Evolutionary conservation across 2,113 vertebrate species (phyloP), one percentile per base, ranked within the genome.

Genomic region (Chaetorhynchus papuensis): DNA sequence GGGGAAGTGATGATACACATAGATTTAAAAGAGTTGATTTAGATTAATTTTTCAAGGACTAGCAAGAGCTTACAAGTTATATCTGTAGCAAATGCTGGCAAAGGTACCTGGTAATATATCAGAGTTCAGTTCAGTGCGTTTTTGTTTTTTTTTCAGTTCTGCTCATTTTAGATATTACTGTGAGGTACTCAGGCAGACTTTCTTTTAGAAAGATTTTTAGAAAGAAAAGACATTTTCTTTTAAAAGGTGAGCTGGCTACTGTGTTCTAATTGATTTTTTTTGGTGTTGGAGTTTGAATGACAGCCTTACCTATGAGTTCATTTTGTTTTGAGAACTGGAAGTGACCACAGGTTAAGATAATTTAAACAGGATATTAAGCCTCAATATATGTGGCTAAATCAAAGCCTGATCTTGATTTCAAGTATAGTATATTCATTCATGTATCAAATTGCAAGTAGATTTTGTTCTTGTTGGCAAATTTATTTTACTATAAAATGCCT

Each of bases 1-100:
- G 10, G 3, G 6, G 12, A 74, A 63, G 14, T 30, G 11, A 44
- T 30, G 27, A 52, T 30, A 44, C 10, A 53, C 0, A 0, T 28
- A 28, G 8, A 45, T 49, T 70, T 90, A 41, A 66, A 70, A 56
- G 22, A 71, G 2, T 19, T 83, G 60, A 82, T 72, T 76, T 64
- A 35, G 14, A n/a, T 39, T 47, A 31, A 13, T 81, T 81, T 92
- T 71, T 82, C n/a, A 28, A 65, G 10, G 7, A 10, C 17, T 47
- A 31, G 33, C 6, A 82, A 37, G 19, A 66, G 13, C 0, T 76
- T 72, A 28, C 2, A 47, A 49, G 24, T 52, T 45, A 9, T 52
- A 24, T 39, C 9, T 77, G 33, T 35, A 69, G 13, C 6, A 91
- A 83, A 53, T 35, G 6, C 20, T 83, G 56, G 39, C 7, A 71